Evolutionary conservation across 2,797 vertebrate genomes (phyloP).

Genomic region (Manis pentadactyla): DNA sequence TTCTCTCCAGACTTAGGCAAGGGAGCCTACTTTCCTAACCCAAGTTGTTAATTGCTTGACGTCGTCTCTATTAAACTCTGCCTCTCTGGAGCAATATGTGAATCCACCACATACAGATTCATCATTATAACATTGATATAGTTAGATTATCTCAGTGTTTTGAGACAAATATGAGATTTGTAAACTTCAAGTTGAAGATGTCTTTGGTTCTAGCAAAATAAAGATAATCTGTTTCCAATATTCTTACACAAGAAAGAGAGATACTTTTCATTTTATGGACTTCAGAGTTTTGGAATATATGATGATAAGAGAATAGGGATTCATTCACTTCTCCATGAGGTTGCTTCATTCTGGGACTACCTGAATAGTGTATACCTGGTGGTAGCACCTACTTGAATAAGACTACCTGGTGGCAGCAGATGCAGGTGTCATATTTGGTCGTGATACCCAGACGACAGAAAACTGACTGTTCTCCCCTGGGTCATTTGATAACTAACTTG

Average conservation of each 20-base stretch:
- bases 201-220: background rate
- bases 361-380: too few species aligned
- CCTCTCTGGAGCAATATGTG: background rate
- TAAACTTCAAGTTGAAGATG: background rate
- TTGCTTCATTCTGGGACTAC: background rate
- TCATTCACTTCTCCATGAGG: background rate
- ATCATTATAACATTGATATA: background rate
- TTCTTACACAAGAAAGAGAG: background rate
- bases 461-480: background rate
- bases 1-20: background rate
- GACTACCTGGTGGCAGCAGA: background rate
- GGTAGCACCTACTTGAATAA: too few species aligned
- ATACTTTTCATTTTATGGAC: background rate
- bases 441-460: background rate
- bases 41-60: background rate
- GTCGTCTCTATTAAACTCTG: background rate
- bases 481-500: background rate
- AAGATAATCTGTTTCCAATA: background rate
- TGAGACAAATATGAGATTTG: background rate
- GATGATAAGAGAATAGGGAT: background rate
- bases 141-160: background rate
- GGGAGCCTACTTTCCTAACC: background rate
- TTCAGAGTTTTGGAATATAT: background rate
- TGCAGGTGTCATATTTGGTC: background rate
- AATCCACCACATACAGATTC: background rate